phyloP scores from a whole-genome alignment of 2,113 vertebrate species.

The Orthochromis malagaraziensis region DNA sequence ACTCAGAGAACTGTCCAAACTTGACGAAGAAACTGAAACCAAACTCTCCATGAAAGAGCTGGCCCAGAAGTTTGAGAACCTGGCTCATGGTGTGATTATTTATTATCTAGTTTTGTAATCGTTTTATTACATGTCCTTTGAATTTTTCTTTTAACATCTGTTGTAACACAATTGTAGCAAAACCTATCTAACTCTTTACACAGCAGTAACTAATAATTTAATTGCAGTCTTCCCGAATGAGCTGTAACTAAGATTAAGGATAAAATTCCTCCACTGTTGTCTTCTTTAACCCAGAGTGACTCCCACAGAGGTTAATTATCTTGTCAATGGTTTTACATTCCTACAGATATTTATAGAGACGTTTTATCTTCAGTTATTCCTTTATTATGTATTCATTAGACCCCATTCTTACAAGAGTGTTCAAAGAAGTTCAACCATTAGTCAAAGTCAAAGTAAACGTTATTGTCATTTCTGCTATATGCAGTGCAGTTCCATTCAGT shows the following conservation, averaged over 20 bases:
- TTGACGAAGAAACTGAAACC: conserved; percentile 65
- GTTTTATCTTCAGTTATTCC: accelerated
- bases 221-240: not conserved
- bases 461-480: not conserved
- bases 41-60: conserved; percentile 69
- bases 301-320: not conserved
- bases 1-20: conserved; percentile 77
- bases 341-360: not conserved
- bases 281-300: not conserved
- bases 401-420: not conserved
- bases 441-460: not conserved
- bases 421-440: not conserved
- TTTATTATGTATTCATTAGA: not conserved
- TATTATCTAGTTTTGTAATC: not conserved
- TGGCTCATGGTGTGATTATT: conserved; percentile 72
- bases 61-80: conserved; percentile 77
- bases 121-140: not conserved
- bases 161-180: not conserved
- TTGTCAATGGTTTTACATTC: not conserved
- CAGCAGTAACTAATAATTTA: not conserved
- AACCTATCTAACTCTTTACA: not conserved
- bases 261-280: not conserved
- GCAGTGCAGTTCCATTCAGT: not conserved
- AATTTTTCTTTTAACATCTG: not conserved
- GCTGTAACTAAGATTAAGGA: not conserved